Percentiles rank a stretch among this genome's conserved stretches.
Conservation (phyloP, 2,888 invertebrate genomes). For the Amiota mariae region DNA sequence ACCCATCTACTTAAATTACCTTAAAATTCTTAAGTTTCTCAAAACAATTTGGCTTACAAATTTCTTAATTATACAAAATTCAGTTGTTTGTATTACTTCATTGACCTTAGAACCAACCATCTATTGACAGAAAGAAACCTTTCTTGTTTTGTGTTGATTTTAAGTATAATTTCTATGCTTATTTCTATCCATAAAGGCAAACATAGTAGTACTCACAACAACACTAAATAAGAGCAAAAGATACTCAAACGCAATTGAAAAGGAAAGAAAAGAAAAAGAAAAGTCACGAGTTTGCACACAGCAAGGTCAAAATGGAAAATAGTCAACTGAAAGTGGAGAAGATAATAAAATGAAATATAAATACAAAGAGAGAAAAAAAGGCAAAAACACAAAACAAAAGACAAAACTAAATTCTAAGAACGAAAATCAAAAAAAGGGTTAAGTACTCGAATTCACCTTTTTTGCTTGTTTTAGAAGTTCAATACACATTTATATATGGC, state of each 20-base stretch:
- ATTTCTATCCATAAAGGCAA: neutral
- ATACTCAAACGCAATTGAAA: neutral
- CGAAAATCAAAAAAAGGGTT: conserved; percentile 46
- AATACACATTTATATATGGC: neutral
- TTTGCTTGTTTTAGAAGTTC: conserved; percentile 7
- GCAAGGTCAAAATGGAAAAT: conserved; percentile 34
- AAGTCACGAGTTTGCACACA: conserved; percentile 4
- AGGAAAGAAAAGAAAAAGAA: neutral
- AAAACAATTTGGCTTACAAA: neutral
- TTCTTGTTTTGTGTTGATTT: neutral
- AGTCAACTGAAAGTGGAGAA: conserved; percentile 29
- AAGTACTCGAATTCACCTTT: conserved; percentile 56
- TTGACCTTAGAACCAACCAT: conserved; percentile 4
- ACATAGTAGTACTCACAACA: neutral
- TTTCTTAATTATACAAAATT: conserved; percentile 17
- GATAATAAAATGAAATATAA: neutral
- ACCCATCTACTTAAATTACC: too few species aligned
- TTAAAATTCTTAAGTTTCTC: too few species aligned
- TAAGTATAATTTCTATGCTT: neutral
- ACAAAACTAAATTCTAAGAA: neutral
- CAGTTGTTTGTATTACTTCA: too few species aligned
- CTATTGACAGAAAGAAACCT: neutral
- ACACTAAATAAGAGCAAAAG: neutral
- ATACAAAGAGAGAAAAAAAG: conserved; percentile 30
- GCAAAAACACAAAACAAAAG: conserved; percentile 40